phyloP scores from a whole-genome alignment of 2,113 vertebrate genomes.

The Nymphicus hollandicus region DNA sequence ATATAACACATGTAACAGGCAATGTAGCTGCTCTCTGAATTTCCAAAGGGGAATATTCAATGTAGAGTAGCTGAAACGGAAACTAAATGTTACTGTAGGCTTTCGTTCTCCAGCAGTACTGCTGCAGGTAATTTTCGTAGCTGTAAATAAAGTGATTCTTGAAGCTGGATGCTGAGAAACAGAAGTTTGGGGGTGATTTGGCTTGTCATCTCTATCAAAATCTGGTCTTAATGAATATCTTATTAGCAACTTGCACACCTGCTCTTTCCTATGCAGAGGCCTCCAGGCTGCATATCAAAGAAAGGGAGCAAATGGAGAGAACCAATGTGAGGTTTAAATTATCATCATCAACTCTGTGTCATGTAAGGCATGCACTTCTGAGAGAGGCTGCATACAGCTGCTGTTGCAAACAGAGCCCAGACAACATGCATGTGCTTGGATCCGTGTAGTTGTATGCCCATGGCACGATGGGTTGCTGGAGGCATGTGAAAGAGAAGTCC shows the following conservation, averaged over 20 bases:
- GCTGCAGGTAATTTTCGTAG: slow-evolving; percentile 42
- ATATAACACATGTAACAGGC: neutral
- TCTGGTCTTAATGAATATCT: neutral
- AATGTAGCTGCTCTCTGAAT: neutral
- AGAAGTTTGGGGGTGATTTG: neutral
- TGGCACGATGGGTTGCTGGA: neutral
- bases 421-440: rapidly evolving
- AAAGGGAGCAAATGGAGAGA: neutral
- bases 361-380: rapidly evolving
- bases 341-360: neutral
- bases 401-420: neutral
- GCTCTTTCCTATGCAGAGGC: neutral
- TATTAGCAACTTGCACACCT: neutral
- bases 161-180: slow-evolving; percentile 32
- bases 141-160: slow-evolving; percentile 53
- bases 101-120: neutral
- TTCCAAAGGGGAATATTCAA: neutral
- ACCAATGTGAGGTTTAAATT: neutral
- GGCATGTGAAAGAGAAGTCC: neutral
- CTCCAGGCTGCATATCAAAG: neutral
- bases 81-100: slow-evolving; percentile 1
- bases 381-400: neutral
- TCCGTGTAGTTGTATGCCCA: rapidly evolving
- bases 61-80: neutral
- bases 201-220: neutral